Evolutionary conservation across 1,140 invertebrate genomes (phyloP).

Genomic region (Argopecten irradians): DNA sequence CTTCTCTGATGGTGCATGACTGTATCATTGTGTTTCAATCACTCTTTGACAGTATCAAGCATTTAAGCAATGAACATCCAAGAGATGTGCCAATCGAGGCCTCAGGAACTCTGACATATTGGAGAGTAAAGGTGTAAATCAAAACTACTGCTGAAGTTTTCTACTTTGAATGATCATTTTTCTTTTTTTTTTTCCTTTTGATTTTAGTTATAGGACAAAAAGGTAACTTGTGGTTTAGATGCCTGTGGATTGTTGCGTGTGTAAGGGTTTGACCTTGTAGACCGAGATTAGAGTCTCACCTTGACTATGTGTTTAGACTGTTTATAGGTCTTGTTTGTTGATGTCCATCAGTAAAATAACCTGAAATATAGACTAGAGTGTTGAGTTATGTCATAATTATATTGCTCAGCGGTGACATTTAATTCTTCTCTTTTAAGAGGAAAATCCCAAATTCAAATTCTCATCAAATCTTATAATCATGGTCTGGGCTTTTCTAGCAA

Average conservation of each 20-base stretch:
- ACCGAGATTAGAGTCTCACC: background rate
- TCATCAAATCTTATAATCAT: background rate
- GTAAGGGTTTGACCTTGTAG: background rate
- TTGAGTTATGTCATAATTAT: background rate
- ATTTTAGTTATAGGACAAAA: conserved; percentile 4
- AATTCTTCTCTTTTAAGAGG: background rate
- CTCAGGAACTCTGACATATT: no score
- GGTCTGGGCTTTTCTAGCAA: background rate
- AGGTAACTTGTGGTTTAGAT: conserved; percentile 6
- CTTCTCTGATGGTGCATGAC: no score
- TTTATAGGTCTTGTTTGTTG: background rate
- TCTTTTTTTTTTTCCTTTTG: background rate
- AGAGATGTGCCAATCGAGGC: no score
- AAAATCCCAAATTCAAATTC: background rate
- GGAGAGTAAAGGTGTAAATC: no score
- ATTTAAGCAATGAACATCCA: no score
- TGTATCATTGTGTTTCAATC: no score
- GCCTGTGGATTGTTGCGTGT: conserved; percentile 5
- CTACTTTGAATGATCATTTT: no score
- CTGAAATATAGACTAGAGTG: background rate
- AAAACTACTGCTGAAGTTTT: no score
- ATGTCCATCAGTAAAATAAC: background rate
- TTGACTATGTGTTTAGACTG: no score
- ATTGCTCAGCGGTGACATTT: background rate
- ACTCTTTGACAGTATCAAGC: no score